Evolutionary conservation across 2,113 vertebrate genomes (phyloP).

Genomic region (Willisornis vidua): DNA sequence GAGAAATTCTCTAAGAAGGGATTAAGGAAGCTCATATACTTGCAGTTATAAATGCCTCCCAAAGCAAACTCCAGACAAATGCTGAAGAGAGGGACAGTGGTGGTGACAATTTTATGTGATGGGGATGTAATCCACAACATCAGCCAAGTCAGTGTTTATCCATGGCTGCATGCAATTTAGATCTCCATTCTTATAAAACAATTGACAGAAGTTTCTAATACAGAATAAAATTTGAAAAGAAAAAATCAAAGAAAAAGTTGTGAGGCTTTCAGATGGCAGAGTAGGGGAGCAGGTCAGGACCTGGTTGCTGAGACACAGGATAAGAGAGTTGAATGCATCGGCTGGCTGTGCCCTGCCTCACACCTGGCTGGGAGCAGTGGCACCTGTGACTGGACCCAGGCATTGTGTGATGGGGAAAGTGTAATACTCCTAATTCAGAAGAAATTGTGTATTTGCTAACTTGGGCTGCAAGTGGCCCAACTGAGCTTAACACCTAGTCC

Average conservation of each 20-base stretch:
- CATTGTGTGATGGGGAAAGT: neutral
- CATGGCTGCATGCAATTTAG: neutral
- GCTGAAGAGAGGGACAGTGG: neutral
- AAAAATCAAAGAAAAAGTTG: neutral
- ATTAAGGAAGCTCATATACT: neutral
- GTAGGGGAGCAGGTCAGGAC: neutral
- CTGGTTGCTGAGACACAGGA: neutral
- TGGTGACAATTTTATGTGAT: neutral
- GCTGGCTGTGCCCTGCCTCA: neutral
- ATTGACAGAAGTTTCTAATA: neutral
- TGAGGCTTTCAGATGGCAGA: neutral
- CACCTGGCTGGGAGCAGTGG: neutral
- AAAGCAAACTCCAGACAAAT: neutral
- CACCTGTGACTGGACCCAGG: fast-evolving
- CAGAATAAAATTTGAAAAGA: neutral
- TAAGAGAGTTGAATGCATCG: fast-evolving
- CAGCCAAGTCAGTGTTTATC: fast-evolving
- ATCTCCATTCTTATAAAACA: neutral
- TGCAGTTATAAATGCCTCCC: neutral
- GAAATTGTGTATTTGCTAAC: neutral
- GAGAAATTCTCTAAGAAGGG: neutral
- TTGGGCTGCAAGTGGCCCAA: neutral
- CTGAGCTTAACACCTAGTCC: neutral
- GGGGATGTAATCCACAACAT: neutral
- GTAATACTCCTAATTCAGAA: neutral